Evolutionary conservation across 2,113 vertebrate genomes (phyloP).

Genomic region (Pipra filicauda): DNA sequence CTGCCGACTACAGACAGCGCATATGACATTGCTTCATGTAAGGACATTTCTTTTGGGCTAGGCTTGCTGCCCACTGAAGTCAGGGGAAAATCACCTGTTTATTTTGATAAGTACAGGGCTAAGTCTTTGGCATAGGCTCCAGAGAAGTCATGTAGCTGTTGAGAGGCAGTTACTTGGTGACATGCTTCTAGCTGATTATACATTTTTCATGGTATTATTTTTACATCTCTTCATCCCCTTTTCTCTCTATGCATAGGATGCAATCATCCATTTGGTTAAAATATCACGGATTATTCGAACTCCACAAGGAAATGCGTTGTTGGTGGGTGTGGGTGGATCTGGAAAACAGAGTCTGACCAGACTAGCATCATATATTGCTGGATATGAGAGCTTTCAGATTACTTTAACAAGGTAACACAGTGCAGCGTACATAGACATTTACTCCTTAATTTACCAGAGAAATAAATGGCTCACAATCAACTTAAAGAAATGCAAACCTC

Average conservation of each 20-base stretch:
- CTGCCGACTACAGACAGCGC: background rate
- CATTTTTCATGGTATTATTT: background rate
- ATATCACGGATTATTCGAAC: conserved; percentile 83
- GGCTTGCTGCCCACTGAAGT: background rate
- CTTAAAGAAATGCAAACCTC: background rate
- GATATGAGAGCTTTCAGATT: conserved; percentile 84
- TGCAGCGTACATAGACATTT: background rate
- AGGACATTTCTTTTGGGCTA: background rate
- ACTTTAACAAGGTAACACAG: conserved; percentile 77
- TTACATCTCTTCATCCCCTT: background rate
- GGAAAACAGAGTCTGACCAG: conserved; percentile 85
- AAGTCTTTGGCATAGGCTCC: background rate
- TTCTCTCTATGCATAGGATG: conserved; percentile 72
- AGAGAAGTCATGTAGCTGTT: background rate
- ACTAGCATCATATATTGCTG: conserved; percentile 81
- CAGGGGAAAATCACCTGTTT: background rate
- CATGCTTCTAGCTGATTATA: background rate
- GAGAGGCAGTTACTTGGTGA: background rate
- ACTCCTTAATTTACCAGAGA: background rate
- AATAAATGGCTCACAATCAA: background rate
- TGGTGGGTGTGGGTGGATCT: conserved; percentile 86
- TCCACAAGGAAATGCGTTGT: conserved; percentile 80
- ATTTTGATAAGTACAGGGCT: background rate
- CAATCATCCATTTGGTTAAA: conserved; percentile 82
- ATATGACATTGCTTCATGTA: background rate